Base-by-base conservation (phyloP, 2,797 vertebrate genomes). In the Mallotus villosus region DNA sequence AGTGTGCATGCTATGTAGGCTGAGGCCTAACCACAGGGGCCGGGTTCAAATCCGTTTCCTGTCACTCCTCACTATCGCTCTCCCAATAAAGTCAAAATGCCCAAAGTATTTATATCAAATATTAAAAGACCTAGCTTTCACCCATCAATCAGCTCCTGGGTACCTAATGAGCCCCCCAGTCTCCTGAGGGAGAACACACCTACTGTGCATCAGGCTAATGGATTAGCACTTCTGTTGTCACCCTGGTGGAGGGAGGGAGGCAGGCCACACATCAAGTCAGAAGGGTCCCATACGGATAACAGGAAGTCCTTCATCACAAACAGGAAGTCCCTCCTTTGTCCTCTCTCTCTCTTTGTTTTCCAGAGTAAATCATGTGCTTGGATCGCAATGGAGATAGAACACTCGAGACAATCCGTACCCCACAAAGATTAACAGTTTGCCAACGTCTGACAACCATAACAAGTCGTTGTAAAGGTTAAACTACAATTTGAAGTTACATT, bases 71-170 rank as follows among this genome's bases (percentile, higher is more conserved):
- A 12, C 37, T 41, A 2, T 41, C 37, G 12, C 37, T 41, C 37
- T 41, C 37, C 37, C 37, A 41, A 41, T 11, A 0, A 41, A 9
- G 37, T 41, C 9, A 41, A 41, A 41, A 11, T 41, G 9, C 8
- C 37, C 8, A 34, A 34, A 34, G 29, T 37, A 34, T n/a, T 58
- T 65, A 59, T 21, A 59, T 70, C 24, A 74, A 80, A 78, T 83
- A 81, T 87, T 77, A 83, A 85, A 90, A 81, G 68, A 86, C 74
- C 82, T 78, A 49, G 49, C 60, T 73, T 74, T 79, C 58, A 61
- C 74, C 74, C 79, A 90, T 92, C 86, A 87, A 89, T 92, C 86
- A 87, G 82, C 81, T 81, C 86, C 76, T 58, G 77, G 58, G 64
- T 73, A 74, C 74, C 83, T 87, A 90, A 93, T 91, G 87, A 85